Conservation (phyloP, 2,888 invertebrate genomes). For the Podotricha telesiphe region DNA sequence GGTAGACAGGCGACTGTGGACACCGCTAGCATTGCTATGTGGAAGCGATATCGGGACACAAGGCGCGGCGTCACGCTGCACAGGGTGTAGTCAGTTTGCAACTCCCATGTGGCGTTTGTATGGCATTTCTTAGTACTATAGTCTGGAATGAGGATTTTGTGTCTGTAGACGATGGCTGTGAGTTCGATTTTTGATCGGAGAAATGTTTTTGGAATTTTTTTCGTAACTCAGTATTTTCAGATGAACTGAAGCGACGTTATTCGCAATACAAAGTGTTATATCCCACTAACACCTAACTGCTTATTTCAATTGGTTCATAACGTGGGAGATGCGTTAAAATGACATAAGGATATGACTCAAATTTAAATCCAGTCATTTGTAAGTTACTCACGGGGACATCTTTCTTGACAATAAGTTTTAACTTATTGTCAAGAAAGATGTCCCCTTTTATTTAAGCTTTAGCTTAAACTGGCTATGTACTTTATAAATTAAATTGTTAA, state of each 20-base stretch:
- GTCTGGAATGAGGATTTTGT: slow-evolving; percentile 63
- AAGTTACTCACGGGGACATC: too few species aligned
- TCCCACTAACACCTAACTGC: neutral
- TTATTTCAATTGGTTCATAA: neutral
- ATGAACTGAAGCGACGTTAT: neutral
- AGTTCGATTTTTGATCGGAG: neutral
- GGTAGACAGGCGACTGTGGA: slow-evolving; percentile 82
- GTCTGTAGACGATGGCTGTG: neutral
- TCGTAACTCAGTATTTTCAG: neutral
- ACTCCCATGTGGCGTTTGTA: slow-evolving; percentile 82
- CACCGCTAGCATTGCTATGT: slow-evolving; percentile 78
- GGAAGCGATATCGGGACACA: slow-evolving; percentile 77
- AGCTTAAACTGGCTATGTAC: too few species aligned
- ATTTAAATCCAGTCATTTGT: too few species aligned
- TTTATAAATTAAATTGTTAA: too few species aligned
- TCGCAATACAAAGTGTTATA: too few species aligned
- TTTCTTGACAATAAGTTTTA: too few species aligned
- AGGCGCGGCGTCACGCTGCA: slow-evolving; percentile 83
- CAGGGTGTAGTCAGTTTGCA: slow-evolving; percentile 82
- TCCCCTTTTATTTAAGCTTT: too few species aligned
- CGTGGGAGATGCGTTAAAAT: neutral
- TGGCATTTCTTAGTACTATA: slow-evolving; percentile 83
- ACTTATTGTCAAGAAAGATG: too few species aligned
- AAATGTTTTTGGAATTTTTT: too few species aligned
- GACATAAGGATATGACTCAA: too few species aligned